phyloP scores from a whole-genome alignment of 2,113 vertebrate genomes.

The Phrynosoma platyrhinos region DNA sequence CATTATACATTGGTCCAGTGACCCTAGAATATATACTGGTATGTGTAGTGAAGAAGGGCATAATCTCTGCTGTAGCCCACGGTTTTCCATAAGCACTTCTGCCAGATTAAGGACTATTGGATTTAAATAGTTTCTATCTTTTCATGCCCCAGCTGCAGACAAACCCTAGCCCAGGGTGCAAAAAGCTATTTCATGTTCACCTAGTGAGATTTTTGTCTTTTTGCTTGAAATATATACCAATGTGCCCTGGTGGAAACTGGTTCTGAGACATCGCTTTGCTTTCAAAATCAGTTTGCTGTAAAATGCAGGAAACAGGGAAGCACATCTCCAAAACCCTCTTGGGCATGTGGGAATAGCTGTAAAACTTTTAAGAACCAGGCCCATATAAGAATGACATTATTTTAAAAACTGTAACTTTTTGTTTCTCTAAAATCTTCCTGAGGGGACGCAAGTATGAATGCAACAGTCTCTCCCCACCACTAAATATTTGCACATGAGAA shows the following conservation, averaged over 20 bases:
- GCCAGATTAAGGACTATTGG: not conserved
- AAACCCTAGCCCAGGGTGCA: not conserved
- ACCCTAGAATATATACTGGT: not conserved
- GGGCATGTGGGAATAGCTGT: not conserved
- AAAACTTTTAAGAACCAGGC: not conserved
- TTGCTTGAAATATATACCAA: not conserved
- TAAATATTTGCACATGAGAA: slow-evolving; percentile 33
- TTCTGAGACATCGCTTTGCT: not conserved
- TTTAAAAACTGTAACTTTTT: not conserved
- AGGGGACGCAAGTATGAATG: not conserved
- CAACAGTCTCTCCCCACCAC: slow-evolving; percentile 34
- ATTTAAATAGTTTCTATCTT: not conserved
- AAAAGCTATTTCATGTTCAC: not conserved
- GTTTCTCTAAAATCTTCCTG: not conserved
- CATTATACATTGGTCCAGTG: not conserved
- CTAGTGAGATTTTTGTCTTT: not conserved
- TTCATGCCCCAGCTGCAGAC: not conserved
- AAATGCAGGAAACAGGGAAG: not conserved
- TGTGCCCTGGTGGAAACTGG: not conserved
- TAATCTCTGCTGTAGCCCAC: slow-evolving; percentile 1
- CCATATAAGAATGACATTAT: slow-evolving; percentile 10
- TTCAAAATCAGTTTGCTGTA: not conserved
- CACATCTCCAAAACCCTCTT: not conserved
- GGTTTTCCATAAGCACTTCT: not conserved
- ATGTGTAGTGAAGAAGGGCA: not conserved